A percentile compares a stretch with the other conserved stretches of the same genome.
These are phyloP conservation scores for Cyclophora punctaria DNA, from an alignment of 2,888 invertebrate species.

Conservation along the genomic window DNA sequence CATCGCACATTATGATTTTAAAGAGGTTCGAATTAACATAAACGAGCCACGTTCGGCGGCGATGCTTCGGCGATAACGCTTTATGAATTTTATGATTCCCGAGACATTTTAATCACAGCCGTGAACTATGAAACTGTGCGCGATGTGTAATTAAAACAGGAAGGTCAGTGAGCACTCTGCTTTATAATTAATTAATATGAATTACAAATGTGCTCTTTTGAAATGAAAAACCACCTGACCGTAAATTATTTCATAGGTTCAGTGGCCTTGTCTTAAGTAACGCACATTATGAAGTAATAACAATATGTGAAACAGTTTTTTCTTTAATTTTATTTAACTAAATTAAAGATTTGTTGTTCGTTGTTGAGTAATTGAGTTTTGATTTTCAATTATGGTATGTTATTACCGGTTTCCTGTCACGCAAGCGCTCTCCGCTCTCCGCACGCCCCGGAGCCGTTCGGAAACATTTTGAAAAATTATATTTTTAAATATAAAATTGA, in stretches of 20 bases:
- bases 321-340: slow-evolving; percentile 6
- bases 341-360: slow-evolving; percentile 9
- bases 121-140: slow-evolving; percentile 69
- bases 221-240: slow-evolving; percentile 63
- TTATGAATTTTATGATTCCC: slow-evolving; percentile 54
- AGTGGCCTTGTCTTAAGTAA: slow-evolving; percentile 55
- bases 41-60: slow-evolving; percentile 42
- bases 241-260: slow-evolving; percentile 69
- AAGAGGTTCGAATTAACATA: slow-evolving; percentile 61
- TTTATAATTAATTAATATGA: slow-evolving; percentile 67
- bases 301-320: slow-evolving; percentile 32
- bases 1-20: slow-evolving; percentile 65
- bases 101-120: slow-evolving; percentile 68
- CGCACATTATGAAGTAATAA: slow-evolving; percentile 45
- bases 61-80: slow-evolving; percentile 48
- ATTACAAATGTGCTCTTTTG: slow-evolving; percentile 63
- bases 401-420: background rate
- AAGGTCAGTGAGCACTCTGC: slow-evolving; percentile 70
- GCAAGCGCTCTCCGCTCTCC: background rate
- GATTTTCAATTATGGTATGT: background rate
- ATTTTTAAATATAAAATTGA: background rate
- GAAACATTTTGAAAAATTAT: background rate
- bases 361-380: background rate
- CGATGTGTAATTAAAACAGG: slow-evolving; percentile 63
- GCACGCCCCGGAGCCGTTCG: background rate